Percentiles rank a stretch among this genome's conserved stretches.
phyloP scores from a whole-genome alignment of 2,888 invertebrate genomes.

The Xanthia togata region DNA sequence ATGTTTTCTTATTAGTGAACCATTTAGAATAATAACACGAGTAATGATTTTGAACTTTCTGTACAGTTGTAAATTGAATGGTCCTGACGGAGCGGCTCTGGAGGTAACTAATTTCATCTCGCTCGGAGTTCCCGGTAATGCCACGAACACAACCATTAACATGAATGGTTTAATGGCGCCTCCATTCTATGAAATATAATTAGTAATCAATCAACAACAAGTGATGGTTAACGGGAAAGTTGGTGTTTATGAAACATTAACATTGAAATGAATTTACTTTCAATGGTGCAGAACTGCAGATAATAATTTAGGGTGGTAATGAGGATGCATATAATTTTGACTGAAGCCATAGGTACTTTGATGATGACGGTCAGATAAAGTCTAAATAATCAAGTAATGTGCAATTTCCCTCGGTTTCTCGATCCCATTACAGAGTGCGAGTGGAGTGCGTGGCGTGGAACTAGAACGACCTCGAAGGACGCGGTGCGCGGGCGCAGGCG shows the following conservation, averaged over 20 bases:
- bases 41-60: conserved; percentile 52
- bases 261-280: background rate
- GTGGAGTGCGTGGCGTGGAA: conserved; percentile 67
- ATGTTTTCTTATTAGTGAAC: conserved; percentile 32
- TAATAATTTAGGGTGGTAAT: conserved; percentile 1
- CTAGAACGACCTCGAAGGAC: conserved; percentile 87
- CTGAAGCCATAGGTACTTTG: background rate
- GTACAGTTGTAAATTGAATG: conserved; percentile 52
- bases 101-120: conserved; percentile 55
- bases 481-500: conserved; percentile 61
- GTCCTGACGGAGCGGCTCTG: conserved; percentile 23
- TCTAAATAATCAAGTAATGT: conserved; percentile 23
- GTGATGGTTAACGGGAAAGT: conserved; percentile 6
- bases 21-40: conserved; percentile 38
- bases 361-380: conserved; percentile 8
- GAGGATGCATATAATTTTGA: background rate
- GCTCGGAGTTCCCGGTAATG: conserved; percentile 52
- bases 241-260: conserved; percentile 26
- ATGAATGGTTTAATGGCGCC: conserved; percentile 53
- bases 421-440: conserved; percentile 42
- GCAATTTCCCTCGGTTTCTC: conserved; percentile 20
- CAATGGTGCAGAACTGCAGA: background rate
- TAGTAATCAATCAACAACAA: conserved; percentile 50
- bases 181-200: conserved; percentile 57
- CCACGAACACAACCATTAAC: conserved; percentile 31